Base-by-base conservation (phyloP, 2,888 invertebrate genomes). In the Drosophila paranaensis region DNA sequence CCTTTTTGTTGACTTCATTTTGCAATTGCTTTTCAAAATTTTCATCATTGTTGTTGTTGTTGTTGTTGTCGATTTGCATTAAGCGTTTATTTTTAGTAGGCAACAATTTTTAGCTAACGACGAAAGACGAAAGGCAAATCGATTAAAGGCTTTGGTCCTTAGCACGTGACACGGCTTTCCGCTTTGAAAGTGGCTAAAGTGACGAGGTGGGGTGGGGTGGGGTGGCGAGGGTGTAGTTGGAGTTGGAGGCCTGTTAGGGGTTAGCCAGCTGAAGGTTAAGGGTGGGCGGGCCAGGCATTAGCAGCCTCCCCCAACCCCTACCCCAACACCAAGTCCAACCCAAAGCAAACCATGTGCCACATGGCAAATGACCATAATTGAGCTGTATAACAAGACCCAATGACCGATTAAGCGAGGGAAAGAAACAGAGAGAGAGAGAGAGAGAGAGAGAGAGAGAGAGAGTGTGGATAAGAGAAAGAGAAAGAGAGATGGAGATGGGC, bases 361-460 rank as follows among this genome's bases (percentile, higher is more conserved):
- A 83, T 87, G 89, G 89, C 89, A 81, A 83, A 89, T 88, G 89
- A 79, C 74, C 82, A 87, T 83, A 83, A 83, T 83, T 89, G 82
- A 83, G 82, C 82, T 84, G 89, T 89, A 87, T 84, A 83, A 89
- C 88, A 87, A 89, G 82, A 84, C 89, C 82, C 82, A 83, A 83
- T 89, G 88, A 84, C 88, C 82, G 82, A 83, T 83, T 83, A 83
- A 87, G 85, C 89, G 80, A 46, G 37, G 14, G 64, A 14, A 35
- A 60, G 39, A n/a, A n/a, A n/a, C n/a, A n/a, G n/a, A n/a, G n/a
- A n/a, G n/a, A n/a, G n/a, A n/a, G n/a, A n/a, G n/a, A n/a, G 20
- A 20, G 20, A 20, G 0, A 20, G 20, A 43, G 20, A 16, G 33
- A 46, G 30, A 30, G 14, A 11, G 35, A 5, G 14, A 6, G 8